Base-by-base conservation (phyloP, 2,888 invertebrate genomes). In the Eupelmus urozonus region DNA sequence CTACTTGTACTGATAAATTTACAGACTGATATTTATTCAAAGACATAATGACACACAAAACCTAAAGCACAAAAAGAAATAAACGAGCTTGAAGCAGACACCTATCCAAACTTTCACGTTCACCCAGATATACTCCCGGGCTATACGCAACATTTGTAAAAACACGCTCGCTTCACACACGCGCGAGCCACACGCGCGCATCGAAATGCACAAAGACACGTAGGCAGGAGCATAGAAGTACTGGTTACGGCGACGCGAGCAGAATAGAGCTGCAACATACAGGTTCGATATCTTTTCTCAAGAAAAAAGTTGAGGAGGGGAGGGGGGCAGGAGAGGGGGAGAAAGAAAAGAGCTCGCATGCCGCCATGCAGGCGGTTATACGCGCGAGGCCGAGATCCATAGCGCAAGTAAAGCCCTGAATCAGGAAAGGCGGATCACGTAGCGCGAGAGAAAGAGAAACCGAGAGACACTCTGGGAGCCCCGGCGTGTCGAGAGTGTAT, bases 341-440 rank as follows among this genome's bases (percentile, higher is more conserved):
- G 49, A 18, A 29, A 34, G 49, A 66, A n/a, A 53, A 51, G 51
- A 27, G 1, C n/a, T 29, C 23, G 34, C 5, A 27, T 34, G 18
- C 4, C 3, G 25, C 18, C 13, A 9, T 9, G 53, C 40, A 53
- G 29, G 20, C n/a, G 16, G 11, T 27, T 34, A 18, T 20, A 42
- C 23, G 55, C 34, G 53, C 16, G 34, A 55, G 20, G 23, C 16
- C 18, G 34, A 45, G 45, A 45, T 20, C 16, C 23, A 55, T 72
- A 55, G 34, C 60, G 60, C 45, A 45, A 45, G 53, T 59, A 59
- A 76, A 75, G 76, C 75, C 40, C 79, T 74, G 69, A 80, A 76
- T 72, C 63, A 78, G 60, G 70, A 27, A 65, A 74, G 74, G 69
- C 74, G 45, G 77, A 65, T 72, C 77, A 73, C 77, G 77, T 73